Percentiles rank a stretch among this genome's conserved stretches.
phyloP scores from a whole-genome alignment of 2,113 vertebrate genomes.

The Columba livia region DNA sequence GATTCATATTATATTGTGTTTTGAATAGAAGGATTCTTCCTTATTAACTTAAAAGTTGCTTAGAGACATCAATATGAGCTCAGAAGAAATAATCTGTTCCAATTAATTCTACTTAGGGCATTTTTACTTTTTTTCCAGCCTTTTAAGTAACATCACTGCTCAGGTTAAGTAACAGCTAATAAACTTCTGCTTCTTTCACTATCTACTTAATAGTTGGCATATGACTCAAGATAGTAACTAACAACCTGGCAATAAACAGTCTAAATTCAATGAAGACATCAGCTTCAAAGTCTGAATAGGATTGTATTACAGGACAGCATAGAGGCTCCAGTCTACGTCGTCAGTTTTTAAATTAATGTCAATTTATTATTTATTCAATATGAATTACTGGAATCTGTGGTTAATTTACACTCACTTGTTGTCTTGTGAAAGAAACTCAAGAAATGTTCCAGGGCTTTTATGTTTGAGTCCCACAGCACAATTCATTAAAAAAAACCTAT shows the following conservation, averaged over 20 bases:
- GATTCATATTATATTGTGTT: not conserved
- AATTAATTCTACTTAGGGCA: conserved; percentile 39
- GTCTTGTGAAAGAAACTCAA: not conserved
- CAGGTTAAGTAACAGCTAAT: conserved; percentile 40
- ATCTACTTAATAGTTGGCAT: conserved; percentile 23
- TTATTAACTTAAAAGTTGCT: conserved; percentile 6
- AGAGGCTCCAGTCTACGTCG: rapidly evolving
- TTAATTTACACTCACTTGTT: not conserved
- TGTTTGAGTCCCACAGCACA: not conserved
- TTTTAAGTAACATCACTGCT: conserved; percentile 45
- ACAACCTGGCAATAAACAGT: conserved; percentile 5
- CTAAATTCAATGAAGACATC: not conserved
- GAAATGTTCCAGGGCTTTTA: not conserved
- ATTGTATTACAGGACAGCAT: not conserved
- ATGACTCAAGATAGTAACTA: not conserved
- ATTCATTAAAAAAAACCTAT: not conserved
- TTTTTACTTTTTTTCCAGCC: not conserved
- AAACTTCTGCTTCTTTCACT: conserved; percentile 7
- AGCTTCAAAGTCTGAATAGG: not conserved
- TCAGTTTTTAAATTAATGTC: not conserved
- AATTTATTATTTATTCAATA: not conserved
- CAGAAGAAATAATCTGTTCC: conserved; percentile 15
- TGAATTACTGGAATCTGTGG: not conserved
- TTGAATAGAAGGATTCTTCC: not conserved
- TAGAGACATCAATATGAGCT: conserved; percentile 9